Evolutionary conservation across 2,113 vertebrate species (phyloP), one percentile per base, ranked within the genome.

Genomic region (Etheostoma cragini): DNA sequence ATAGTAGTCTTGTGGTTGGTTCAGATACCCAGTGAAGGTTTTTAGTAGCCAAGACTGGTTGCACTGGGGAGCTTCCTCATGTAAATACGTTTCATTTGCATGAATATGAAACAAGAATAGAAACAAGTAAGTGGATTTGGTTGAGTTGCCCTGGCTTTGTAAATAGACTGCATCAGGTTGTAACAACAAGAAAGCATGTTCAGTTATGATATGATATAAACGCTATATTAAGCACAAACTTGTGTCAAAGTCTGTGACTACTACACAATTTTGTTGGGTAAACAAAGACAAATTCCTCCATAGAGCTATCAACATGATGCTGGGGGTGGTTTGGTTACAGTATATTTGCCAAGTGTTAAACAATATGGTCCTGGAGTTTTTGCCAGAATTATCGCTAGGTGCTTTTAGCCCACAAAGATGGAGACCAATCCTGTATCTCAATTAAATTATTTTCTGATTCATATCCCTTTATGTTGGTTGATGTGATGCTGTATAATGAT

Each of bases 211-310:
- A 42, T 2, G 38, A 38, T 38, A 38, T 38, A 38, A 2, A 38
- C 35, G 22, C 58, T 69, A 50, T 45, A 47, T 72, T 53, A 42
- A 42, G 22, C 63, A 10, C 62, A 61, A 66, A 61, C 3, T 0
- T 33, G 7, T 54, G 17, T 46, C 42, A 62, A 33, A 72, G 15
- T 53, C 19, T 26, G 45, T 19, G 22, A 19, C 24, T 7, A 1
- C 35, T 60, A 30, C 47, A 64, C 3, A 79, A 62, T 57, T 65
- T 49, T 72, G 68, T 80, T 46, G 63, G 53, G 30, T 67, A 78
- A 90, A 72, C 73, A 85, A 86, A 70, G 72, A 77, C 71, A 88
- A 71, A 86, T 78, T 76, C 62, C 65, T 74, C 22, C 24, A 47
- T 13, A 24, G 65, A 62, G 50, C 22, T 30, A 45, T 72, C 52